Base-by-base conservation (phyloP, 2,888 invertebrate species). In the Protula sp. region DNA sequence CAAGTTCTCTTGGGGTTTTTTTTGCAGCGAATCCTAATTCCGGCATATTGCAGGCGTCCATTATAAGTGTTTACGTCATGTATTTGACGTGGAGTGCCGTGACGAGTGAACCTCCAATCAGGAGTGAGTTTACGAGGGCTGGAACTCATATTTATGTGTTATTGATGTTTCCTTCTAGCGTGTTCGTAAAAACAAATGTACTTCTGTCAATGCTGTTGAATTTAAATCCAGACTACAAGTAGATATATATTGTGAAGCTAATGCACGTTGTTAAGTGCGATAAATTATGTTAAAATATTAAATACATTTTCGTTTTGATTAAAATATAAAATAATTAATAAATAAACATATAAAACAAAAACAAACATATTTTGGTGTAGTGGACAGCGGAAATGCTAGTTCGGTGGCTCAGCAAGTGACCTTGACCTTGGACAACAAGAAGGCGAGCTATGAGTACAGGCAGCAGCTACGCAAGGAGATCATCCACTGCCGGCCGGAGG, bases 1-100 rank as follows among this genome's bases (percentile, higher is more conserved):
- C n/a, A n/a, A n/a, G n/a, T n/a, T n/a, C n/a, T n/a, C n/a, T n/a
- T n/a, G n/a, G n/a, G n/a, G 19, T 62, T 38, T 58, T 54, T 55
- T 58, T 66, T 66, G 3, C 70, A 78, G 77, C 75, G 65, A 80
- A 77, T 60, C 70, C 72, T 22, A 76, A 81, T 70, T 73, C 79
- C 26, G 78, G 81, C 4, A 60, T 82, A 2, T 73, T 83, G 2
- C 83, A 83, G 63, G 77, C 82, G 0, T 73, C 81, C n/a, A 72
- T 83, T 3, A 79, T 83, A 57, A 76, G 78, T 50, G 65, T 78
- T 2, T 83, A 83, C 68, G 81, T 83, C 1, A 74, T 80, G 47
- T 83, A 82, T 66, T 72, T 83, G 30, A 83, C 83, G 0, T 83
- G 83, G 83, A 80, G 81, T 29, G 83, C 82, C 2, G 61, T 83